Evolutionary conservation across 2,797 vertebrate species (phyloP).

Genomic region (Oreochromis grahami): DNA sequence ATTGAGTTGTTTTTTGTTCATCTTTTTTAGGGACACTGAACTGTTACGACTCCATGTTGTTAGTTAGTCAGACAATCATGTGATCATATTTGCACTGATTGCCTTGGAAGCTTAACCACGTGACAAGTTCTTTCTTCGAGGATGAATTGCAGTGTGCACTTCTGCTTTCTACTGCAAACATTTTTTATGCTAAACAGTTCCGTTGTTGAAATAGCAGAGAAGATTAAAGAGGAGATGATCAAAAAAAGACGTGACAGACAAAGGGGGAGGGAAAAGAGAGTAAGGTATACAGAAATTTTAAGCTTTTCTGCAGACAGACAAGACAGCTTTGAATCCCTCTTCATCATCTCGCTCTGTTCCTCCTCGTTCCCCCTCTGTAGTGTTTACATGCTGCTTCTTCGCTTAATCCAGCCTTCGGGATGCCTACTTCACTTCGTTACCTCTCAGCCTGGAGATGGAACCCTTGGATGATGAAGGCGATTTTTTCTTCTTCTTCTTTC

Average conservation of each 20-base stretch:
- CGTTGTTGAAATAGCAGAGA: background rate
- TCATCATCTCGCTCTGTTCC: background rate
- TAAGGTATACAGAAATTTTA: background rate
- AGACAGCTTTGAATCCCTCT: background rate
- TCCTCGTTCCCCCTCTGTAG: slow-evolving; percentile 2
- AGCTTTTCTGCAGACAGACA: background rate
- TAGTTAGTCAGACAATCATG: background rate
- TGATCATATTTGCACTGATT: background rate
- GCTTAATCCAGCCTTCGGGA: slow-evolving; percentile 48
- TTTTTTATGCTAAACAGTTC: background rate
- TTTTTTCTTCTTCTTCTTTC: background rate
- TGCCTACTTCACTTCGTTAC: slow-evolving; percentile 32
- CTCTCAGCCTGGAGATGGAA: slow-evolving; percentile 12
- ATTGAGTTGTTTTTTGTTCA: background rate
- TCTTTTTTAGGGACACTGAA: background rate
- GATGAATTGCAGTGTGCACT: background rate
- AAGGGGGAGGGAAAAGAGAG: background rate
- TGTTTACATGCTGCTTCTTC: slow-evolving; percentile 46
- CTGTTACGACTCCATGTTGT: background rate
- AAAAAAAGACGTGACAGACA: background rate
- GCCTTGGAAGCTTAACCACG: background rate
- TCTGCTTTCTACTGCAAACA: background rate
- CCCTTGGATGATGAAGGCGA: background rate
- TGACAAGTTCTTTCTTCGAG: background rate
- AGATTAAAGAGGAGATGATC: background rate